These are phyloP conservation scores for Caenorhabditis brenneri DNA, from an alignment of 1,140 invertebrate genomes.

Conservation along the genomic window DNA sequence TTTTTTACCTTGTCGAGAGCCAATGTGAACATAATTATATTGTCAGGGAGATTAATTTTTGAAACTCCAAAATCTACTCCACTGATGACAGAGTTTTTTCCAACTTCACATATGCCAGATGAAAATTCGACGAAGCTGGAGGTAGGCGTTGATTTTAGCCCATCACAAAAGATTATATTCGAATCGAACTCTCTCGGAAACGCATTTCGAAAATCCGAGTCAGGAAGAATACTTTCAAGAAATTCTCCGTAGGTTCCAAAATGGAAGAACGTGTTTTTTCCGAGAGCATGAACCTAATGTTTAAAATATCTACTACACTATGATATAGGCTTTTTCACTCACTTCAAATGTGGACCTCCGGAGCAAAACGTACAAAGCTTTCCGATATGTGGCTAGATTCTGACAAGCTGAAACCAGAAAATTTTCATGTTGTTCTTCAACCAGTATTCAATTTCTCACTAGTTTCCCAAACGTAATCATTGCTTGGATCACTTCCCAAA, in stretches of 20 bases:
- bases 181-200: background rate
- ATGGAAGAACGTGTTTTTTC: constrained; percentile 31
- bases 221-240: background rate
- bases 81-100: background rate
- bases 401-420: background rate
- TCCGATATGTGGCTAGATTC: background rate
- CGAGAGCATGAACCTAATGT: background rate
- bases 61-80: background rate
- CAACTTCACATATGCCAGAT: background rate
- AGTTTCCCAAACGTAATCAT: too few species aligned
- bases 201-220: background rate
- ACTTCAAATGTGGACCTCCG: background rate
- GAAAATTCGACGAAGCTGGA: constrained; percentile 3
- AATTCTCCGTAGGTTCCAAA: constrained; percentile 32
- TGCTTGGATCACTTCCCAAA: constrained; percentile 4
- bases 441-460: background rate
- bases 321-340: background rate
- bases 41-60: background rate
- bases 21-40: constrained; percentile 17
- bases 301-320: background rate
- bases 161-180: background rate
- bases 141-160: background rate
- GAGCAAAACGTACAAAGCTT: background rate
- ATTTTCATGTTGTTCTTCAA: background rate
- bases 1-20: background rate